phyloP scores from a whole-genome alignment of 2,113 vertebrate species.

The Ascaphus truei region DNA sequence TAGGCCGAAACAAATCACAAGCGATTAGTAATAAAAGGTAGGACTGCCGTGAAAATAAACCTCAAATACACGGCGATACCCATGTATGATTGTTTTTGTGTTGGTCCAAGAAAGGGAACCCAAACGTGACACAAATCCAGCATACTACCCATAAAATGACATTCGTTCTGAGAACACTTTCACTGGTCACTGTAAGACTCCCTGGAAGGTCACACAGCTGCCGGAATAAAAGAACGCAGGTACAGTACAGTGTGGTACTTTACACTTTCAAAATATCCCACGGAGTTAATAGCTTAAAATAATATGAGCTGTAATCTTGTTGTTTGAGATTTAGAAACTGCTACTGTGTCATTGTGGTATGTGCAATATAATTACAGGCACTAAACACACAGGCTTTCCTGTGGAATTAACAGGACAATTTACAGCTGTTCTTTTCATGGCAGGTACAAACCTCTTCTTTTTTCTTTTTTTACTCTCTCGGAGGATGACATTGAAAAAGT shows the following conservation, averaged over 20 bases:
- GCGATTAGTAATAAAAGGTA: too few relatives aligned
- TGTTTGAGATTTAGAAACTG: constrained; percentile 39
- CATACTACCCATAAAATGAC: too few relatives aligned
- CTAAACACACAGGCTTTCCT: constrained; percentile 25
- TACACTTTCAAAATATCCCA: constrained; percentile 44
- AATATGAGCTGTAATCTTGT: constrained; percentile 39
- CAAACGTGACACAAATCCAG: too few relatives aligned
- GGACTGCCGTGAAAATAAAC: too few relatives aligned
- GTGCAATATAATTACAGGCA: constrained; percentile 40
- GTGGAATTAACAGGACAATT: constrained; percentile 33
- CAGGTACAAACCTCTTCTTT: constrained; percentile 63
- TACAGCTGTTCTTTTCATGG: constrained; percentile 47
- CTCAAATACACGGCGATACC: too few relatives aligned
- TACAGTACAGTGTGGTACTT: constrained; percentile 28
- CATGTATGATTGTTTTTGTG: too few relatives aligned
- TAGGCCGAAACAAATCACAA: too few relatives aligned
- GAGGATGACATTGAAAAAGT: constrained; percentile 82
- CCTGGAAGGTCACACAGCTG: too few relatives aligned
- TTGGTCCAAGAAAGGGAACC: too few relatives aligned
- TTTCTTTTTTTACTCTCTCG: constrained; percentile 70
- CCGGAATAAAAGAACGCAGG: constrained; percentile 6
- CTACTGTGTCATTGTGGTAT: constrained; percentile 30
- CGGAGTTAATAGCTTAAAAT: constrained; percentile 40
- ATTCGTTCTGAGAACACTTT: too few relatives aligned
- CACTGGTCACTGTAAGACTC: too few relatives aligned